A percentile compares a stretch with the other conserved stretches of the same genome.
These are phyloP conservation scores for Myopa testacea DNA, from an alignment of 2,888 invertebrate species.

Conservation along the genomic window DNA sequence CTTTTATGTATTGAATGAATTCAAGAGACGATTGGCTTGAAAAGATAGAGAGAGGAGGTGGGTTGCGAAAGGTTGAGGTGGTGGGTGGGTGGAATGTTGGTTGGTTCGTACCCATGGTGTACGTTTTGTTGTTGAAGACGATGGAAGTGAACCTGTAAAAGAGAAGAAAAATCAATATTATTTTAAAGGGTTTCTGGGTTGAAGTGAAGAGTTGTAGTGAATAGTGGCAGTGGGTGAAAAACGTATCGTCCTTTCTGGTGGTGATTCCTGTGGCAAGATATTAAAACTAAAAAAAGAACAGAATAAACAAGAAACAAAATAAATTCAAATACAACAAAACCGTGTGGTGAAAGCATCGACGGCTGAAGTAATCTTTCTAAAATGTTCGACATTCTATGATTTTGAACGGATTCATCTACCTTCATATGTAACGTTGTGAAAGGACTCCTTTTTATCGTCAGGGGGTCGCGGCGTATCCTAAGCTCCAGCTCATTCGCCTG, in stretches of 20 bases:
- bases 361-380: neutral
- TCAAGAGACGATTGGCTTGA: neutral
- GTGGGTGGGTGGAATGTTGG: neutral
- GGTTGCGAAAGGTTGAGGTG: neutral
- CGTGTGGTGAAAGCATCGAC: slow-evolving; percentile 8
- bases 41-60: neutral
- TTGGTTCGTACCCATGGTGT: no score
- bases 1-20: slow-evolving; percentile 28
- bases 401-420: slow-evolving; percentile 12
- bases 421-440: neutral
- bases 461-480: no score
- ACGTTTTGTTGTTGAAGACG: neutral
- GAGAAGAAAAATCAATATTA: slow-evolving; percentile 35
- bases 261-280: slow-evolving; percentile 39
- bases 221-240: neutral
- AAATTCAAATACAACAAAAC: neutral
- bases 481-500: no score
- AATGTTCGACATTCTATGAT: neutral
- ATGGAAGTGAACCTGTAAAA: neutral
- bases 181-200: neutral
- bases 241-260: neutral
- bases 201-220: neutral
- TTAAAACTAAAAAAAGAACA: slow-evolving; percentile 16
- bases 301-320: slow-evolving; percentile 14
- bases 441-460: no score